Evolutionary conservation across 2,888 invertebrate genomes (phyloP).

Genomic region (Parthenolecanium corni): DNA sequence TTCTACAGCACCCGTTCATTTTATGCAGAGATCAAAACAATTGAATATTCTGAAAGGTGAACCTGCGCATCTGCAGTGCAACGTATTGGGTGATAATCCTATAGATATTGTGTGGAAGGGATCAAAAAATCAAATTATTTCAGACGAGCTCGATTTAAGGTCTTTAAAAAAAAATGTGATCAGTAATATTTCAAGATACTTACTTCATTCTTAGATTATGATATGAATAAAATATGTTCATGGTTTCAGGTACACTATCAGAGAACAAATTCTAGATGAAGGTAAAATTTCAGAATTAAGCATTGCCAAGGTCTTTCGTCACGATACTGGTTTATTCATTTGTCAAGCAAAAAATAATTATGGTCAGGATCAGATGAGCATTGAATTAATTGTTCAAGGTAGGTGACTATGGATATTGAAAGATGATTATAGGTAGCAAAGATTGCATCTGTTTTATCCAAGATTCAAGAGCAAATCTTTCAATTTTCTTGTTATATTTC

Average conservation of each 20-base stretch:
- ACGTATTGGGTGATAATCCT: constrained; percentile 76
- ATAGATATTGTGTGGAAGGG: constrained; percentile 72
- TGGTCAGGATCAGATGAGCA: constrained; percentile 80
- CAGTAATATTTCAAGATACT: too few species aligned
- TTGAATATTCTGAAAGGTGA: constrained; percentile 71
- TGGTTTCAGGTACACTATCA: constrained; percentile 51
- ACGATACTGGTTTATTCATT: constrained; percentile 78
- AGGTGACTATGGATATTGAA: constrained; percentile 33
- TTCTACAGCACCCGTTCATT: constrained; percentile 64
- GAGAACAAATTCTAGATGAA: constrained; percentile 64
- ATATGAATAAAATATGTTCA: background rate
- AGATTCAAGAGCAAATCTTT: too few species aligned
- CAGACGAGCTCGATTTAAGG: constrained; percentile 59
- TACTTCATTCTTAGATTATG: background rate
- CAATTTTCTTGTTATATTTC: too few species aligned
- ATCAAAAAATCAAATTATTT: constrained; percentile 58
- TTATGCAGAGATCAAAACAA: constrained; percentile 69
- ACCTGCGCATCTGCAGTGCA: constrained; percentile 72
- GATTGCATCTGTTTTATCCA: background rate
- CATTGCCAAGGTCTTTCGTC: constrained; percentile 69
- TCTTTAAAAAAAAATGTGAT: constrained; percentile 37
- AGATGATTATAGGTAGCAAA: background rate
- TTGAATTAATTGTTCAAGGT: constrained; percentile 83
- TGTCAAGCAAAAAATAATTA: constrained; percentile 81
- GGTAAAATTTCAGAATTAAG: constrained; percentile 75